phyloP scores from a whole-genome alignment of 2,113 vertebrate species.

The Chlorodrepanis virens region DNA sequence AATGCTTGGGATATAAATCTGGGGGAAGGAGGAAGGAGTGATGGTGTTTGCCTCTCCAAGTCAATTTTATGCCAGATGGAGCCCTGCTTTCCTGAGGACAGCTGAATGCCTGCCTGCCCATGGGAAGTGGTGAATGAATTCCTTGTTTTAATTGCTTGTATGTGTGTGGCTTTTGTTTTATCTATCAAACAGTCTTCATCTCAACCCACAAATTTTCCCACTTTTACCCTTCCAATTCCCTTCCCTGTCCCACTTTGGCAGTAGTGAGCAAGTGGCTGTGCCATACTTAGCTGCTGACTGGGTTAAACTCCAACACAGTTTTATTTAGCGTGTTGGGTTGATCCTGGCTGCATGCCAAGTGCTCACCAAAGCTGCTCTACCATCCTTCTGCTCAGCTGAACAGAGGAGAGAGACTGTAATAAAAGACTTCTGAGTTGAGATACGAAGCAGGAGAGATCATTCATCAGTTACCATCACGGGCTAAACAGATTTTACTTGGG shows the following conservation, averaged over 20 bases:
- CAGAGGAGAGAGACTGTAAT: background rate
- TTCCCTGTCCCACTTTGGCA: background rate
- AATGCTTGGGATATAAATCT: background rate
- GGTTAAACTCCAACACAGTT: background rate
- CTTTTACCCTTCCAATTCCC: background rate
- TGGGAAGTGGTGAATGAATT: background rate
- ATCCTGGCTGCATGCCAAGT: background rate
- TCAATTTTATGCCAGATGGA: fast-evolving
- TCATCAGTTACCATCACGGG: background rate
- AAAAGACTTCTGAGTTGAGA: background rate
- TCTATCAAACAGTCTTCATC: background rate
- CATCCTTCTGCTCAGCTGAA: background rate
- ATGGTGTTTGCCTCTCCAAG: background rate
- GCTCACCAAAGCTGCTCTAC: background rate
- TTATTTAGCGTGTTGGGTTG: background rate
- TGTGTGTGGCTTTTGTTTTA: background rate
- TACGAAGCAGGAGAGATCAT: background rate
- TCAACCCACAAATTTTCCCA: background rate
- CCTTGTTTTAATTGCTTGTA: background rate
- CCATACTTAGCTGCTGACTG: background rate
- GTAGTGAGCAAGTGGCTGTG: background rate
- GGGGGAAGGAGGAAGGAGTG: background rate
- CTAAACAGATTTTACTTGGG: background rate
- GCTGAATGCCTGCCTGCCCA: fast-evolving
- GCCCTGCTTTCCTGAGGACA: background rate